phyloP scores from a whole-genome alignment of 2,797 vertebrate species.

The Pantherophis vulpinus region DNA sequence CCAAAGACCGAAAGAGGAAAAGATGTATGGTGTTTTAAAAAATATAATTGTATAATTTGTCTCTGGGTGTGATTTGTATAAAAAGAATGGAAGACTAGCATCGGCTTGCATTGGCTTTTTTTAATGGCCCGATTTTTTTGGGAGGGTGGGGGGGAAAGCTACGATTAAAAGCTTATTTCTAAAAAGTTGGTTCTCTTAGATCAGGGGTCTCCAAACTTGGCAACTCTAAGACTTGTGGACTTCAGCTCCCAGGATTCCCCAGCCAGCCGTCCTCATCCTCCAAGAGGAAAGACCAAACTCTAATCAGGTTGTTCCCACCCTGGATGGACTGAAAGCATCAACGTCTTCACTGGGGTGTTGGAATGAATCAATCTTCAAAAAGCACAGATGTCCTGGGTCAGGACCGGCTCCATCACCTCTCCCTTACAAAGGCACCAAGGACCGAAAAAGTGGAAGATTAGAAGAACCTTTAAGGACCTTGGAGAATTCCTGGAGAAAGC shows the following conservation, averaged over 20 bases:
- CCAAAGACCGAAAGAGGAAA: background rate
- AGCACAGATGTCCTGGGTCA: no score
- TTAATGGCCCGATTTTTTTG: background rate
- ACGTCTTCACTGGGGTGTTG: background rate
- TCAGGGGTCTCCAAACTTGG: background rate
- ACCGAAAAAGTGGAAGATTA: background rate
- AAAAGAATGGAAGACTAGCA: constrained; percentile 22
- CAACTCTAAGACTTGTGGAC: background rate
- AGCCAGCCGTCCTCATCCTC: background rate
- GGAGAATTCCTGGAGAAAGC: background rate
- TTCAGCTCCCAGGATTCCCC: background rate
- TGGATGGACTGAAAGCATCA: background rate
- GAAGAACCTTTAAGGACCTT: background rate
- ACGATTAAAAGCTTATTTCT: background rate
- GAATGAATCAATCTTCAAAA: background rate
- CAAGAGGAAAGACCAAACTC: background rate
- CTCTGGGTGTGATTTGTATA: constrained; percentile 44
- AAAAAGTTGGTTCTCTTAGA: background rate
- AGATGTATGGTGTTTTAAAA: background rate
- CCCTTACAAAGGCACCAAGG: background rate
- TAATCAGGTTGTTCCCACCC: background rate
- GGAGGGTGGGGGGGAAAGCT: background rate
- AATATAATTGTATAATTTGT: constrained; percentile 45
- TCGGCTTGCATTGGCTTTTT: background rate
- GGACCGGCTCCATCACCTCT: background rate